phyloP scores from a whole-genome alignment of 2,888 invertebrate species.

The Steromphala cineraria region DNA sequence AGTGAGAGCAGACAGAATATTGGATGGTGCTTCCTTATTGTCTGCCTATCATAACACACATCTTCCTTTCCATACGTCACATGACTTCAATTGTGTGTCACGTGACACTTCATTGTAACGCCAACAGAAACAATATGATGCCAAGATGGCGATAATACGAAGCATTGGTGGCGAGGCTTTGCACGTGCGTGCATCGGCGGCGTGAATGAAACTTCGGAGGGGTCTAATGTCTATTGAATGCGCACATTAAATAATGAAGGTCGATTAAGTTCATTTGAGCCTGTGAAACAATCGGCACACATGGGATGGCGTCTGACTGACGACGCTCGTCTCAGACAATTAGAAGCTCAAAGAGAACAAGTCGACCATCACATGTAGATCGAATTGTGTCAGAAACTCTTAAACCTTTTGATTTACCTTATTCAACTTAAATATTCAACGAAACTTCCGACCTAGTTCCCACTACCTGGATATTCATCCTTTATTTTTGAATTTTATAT shows the following conservation, averaged over 20 bases:
- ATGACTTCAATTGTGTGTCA: background rate
- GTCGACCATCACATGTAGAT: no score
- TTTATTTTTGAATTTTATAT: no score
- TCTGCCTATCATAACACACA: constrained; percentile 1
- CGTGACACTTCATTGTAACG: constrained; percentile 10
- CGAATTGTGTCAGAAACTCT: no score
- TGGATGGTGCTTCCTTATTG: background rate
- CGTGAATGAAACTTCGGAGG: background rate
- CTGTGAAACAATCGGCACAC: background rate
- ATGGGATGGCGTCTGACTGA: no score
- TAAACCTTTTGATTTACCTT: no score
- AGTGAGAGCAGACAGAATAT: background rate
- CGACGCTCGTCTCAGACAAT: no score
- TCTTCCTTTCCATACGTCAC: background rate
- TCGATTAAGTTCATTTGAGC: background rate
- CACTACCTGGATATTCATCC: no score
- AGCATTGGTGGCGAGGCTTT: background rate
- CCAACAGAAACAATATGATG: background rate
- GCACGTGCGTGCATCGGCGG: background rate
- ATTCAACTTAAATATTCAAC: no score
- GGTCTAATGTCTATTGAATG: background rate
- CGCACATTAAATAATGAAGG: constrained; percentile 10
- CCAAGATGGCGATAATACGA: background rate
- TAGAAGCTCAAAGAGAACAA: no score
- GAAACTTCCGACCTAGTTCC: no score